Evolutionary conservation across 2,797 vertebrate genomes (phyloP).

Genomic region (Sebastes vulpes): DNA sequence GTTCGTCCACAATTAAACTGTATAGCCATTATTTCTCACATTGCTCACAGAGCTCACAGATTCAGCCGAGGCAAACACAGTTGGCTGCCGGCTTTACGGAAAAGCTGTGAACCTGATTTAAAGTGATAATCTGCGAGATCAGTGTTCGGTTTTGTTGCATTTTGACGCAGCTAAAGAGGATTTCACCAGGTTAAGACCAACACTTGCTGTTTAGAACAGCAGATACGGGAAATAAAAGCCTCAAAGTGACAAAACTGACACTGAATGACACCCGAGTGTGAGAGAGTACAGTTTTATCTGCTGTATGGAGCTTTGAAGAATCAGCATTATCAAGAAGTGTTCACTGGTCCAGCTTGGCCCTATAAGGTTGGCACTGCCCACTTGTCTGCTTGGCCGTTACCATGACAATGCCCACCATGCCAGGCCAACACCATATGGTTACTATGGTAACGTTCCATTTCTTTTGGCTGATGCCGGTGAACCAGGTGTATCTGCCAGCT

Average conservation of each 20-base stretch:
- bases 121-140: slow-evolving; percentile 21
- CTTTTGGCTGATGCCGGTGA: slow-evolving; percentile 66
- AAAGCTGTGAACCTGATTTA: slow-evolving; percentile 34
- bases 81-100: slow-evolving; percentile 29
- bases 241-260: background rate
- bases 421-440: slow-evolving; percentile 79
- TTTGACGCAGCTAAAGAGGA: background rate
- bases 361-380: slow-evolving; percentile 63
- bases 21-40: slow-evolving; percentile 10
- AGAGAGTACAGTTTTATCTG: background rate
- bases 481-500: slow-evolving; percentile 84
- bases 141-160: background rate
- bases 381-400: slow-evolving; percentile 71
- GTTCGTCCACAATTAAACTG: slow-evolving; percentile 32
- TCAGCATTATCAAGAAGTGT: slow-evolving; percentile 3
- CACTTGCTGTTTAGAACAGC: background rate
- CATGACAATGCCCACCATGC: slow-evolving; percentile 74
- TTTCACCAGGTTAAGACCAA: background rate
- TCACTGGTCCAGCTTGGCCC: slow-evolving; percentile 34
- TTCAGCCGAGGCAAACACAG: slow-evolving; percentile 25
- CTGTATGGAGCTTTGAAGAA: background rate
- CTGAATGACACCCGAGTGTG: background rate
- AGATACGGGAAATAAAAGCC: background rate
- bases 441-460: slow-evolving; percentile 67
- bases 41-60: slow-evolving; percentile 17